Percentiles rank a stretch among this genome's conserved stretches.
Conservation (phyloP, 1,140 invertebrate genomes). For the Rhopalosiphum maidis region DNA sequence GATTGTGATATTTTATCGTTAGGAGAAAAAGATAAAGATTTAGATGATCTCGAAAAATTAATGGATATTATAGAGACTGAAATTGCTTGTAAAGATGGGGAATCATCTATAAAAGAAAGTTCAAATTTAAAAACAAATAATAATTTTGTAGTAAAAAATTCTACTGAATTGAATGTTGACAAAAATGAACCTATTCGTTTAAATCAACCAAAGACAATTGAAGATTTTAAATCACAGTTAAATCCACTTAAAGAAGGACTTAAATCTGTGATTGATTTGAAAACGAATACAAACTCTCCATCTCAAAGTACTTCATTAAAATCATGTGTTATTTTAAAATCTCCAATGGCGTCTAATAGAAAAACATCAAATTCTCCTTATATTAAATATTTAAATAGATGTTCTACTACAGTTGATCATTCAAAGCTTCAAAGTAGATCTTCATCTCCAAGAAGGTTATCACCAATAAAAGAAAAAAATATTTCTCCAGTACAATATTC, state of each 20-base stretch:
- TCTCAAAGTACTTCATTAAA: background rate
- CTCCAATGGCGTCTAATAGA: background rate
- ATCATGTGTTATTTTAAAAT: background rate
- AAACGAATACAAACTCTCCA: constrained; percentile 29
- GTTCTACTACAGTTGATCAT: background rate
- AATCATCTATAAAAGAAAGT: background rate
- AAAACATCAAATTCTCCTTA: constrained; percentile 43
- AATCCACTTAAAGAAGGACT: constrained; percentile 16
- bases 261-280: constrained; percentile 4
- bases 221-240: background rate
- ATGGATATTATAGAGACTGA: constrained; percentile 55
- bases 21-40: constrained; percentile 47
- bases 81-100: background rate
- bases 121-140: constrained; percentile 2
- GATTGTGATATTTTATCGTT: constrained; percentile 47
- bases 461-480: constrained; percentile 44
- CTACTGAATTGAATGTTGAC: background rate
- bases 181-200: background rate
- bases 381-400: constrained; percentile 41
- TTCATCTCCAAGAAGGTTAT: background rate
- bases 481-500: constrained; percentile 17
- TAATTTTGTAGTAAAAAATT: background rate
- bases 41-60: constrained; percentile 48
- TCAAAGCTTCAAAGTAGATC: background rate
- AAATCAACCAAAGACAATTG: background rate